Conservation (phyloP, 2,113 vertebrate genomes). For the Gavia stellata region DNA sequence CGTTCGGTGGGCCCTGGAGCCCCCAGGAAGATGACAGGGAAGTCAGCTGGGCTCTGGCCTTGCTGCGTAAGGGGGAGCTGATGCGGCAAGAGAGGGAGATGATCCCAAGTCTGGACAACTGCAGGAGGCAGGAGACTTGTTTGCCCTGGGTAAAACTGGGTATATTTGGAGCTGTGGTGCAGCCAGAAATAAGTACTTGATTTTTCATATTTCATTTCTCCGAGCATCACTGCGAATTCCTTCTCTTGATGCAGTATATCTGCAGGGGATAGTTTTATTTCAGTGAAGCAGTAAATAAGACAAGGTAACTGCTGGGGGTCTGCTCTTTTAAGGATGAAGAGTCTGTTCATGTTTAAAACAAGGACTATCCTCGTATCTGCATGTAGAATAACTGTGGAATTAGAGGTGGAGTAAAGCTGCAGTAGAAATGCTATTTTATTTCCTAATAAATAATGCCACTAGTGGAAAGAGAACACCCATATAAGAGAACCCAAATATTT, state of each 20-base stretch:
- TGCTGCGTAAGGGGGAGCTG: background rate
- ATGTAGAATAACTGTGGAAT: background rate
- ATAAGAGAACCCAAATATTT: background rate
- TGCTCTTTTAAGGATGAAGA: background rate
- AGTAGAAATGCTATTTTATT: background rate
- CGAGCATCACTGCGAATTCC: background rate
- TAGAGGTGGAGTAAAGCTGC: background rate
- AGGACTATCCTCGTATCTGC: rapidly evolving
- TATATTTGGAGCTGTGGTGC: background rate
- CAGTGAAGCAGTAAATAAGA: background rate
- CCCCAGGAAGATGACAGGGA: background rate
- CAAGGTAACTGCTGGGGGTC: background rate
- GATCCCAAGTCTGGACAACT: background rate
- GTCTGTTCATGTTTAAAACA: background rate
- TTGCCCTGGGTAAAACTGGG: background rate
- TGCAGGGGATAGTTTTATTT: background rate
- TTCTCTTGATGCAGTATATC: background rate
- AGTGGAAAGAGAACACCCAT: background rate
- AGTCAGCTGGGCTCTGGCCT: background rate
- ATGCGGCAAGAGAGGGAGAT: background rate
- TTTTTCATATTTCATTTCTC: background rate
- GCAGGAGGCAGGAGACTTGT: background rate
- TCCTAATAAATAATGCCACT: background rate
- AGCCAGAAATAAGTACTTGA: background rate
- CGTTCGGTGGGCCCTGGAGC: background rate